A percentile compares a stretch with the other conserved stretches of the same genome.
These are phyloP conservation scores for Melanocharis versteri DNA, from an alignment of 2,113 vertebrate species.

Conservation along the genomic window DNA sequence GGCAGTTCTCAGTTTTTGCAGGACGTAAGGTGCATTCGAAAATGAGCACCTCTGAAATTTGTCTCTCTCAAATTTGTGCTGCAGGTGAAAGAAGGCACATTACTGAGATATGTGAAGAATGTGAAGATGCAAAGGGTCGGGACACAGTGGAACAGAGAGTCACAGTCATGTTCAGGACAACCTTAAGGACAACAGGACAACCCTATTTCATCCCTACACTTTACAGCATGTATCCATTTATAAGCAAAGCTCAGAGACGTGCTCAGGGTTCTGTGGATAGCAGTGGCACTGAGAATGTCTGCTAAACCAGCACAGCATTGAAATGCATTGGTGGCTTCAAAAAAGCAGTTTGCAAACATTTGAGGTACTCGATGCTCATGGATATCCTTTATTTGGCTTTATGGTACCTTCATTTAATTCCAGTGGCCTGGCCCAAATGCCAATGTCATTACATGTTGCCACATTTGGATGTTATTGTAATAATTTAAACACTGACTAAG, in stretches of 20 bases:
- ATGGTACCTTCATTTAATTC: neutral
- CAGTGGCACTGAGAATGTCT: neutral
- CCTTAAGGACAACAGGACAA: neutral
- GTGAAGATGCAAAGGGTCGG: neutral
- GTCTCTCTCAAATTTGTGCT: neutral
- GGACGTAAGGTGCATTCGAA: neutral
- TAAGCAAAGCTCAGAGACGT: neutral
- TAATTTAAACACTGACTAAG: neutral
- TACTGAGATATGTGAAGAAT: neutral
- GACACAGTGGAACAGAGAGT: neutral
- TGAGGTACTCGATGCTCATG: neutral
- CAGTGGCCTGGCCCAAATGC: neutral
- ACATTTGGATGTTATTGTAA: neutral
- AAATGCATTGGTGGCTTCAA: neutral
- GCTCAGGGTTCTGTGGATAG: neutral
- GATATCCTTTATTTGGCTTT: neutral
- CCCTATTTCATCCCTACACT: neutral
- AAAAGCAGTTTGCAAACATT: neutral
- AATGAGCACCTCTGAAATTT: neutral
- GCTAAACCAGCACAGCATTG: neutral
- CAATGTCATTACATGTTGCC: neutral
- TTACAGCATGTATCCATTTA: neutral
- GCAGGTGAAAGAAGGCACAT: neutral
- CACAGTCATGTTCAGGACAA: neutral
- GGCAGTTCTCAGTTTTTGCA: neutral